Percentiles rank a stretch among this genome's conserved stretches.
Conservation (phyloP, 1,140 invertebrate species). For the Cotesia typhae region DNA sequence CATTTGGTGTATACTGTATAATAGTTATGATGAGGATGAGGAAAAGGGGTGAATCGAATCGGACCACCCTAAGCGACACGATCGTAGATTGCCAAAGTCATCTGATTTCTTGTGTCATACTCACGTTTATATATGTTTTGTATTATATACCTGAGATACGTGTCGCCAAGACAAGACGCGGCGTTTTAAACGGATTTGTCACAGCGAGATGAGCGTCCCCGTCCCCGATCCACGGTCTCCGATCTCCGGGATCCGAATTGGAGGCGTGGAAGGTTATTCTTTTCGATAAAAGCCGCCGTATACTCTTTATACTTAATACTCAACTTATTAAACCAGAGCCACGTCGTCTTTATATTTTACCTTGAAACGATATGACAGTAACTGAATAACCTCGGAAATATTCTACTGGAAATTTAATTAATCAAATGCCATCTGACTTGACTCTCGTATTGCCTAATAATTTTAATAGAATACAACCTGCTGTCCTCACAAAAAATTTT, state of each 20-base stretch:
- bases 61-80: constrained; percentile 36
- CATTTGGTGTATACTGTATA: constrained; percentile 20
- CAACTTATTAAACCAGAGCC: too few relatives aligned
- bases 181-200: constrained; percentile 54
- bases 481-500: not conserved
- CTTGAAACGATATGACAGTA: constrained; percentile 26
- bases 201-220: constrained; percentile 41
- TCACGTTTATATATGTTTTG: constrained; percentile 21
- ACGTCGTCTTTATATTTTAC: not conserved
- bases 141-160: constrained; percentile 29
- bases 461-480: not conserved
- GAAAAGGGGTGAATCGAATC: constrained; percentile 40
- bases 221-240: not conserved
- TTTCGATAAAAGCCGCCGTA: constrained; percentile 20
- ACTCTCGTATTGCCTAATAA: constrained; percentile 9
- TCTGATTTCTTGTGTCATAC: constrained; percentile 22
- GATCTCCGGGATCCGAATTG: constrained; percentile 26
- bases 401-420: constrained; percentile 20
- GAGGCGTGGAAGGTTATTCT: constrained; percentile 35
- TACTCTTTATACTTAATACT: too few relatives aligned
- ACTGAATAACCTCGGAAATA: not conserved
- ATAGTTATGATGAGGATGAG: constrained; percentile 9
- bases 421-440: constrained; percentile 4
- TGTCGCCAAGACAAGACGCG: constrained; percentile 33
- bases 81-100: constrained; percentile 13